Evolutionary conservation across 1,140 invertebrate genomes (phyloP).

Genomic region (Anadara kagoshimensis): DNA sequence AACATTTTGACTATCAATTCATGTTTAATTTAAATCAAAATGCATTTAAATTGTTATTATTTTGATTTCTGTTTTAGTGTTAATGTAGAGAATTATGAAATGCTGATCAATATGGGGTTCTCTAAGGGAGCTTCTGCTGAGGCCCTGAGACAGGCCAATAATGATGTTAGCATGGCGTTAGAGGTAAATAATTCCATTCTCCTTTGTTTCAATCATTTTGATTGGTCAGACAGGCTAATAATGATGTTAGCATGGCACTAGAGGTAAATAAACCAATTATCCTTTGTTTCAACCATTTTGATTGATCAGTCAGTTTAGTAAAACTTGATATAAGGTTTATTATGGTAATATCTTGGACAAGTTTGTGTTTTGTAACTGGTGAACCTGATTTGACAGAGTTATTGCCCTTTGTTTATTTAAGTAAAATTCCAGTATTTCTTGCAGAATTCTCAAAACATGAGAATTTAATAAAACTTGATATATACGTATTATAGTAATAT

Average conservation of each 20-base stretch:
- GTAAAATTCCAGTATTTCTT: too few species aligned
- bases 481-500: too few species aligned
- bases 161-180: slow-evolving; percentile 80
- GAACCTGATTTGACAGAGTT: not conserved
- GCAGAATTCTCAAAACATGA: too few species aligned
- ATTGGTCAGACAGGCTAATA: not conserved
- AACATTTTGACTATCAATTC: not conserved
- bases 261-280: not conserved
- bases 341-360: not conserved
- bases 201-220: too few species aligned
- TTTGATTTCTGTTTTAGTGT: slow-evolving; percentile 71
- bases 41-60: not conserved
- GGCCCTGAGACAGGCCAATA: slow-evolving; percentile 81
- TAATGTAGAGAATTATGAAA: slow-evolving; percentile 76
- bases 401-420: too few species aligned
- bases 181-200: slow-evolving; percentile 74
- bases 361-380: not conserved
- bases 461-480: too few species aligned
- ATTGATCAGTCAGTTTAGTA: not conserved
- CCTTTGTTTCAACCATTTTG: not conserved
- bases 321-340: not conserved
- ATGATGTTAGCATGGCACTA: not conserved
- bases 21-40: not conserved
- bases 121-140: slow-evolving; percentile 75
- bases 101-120: slow-evolving; percentile 82